phyloP scores from a whole-genome alignment of 2,888 invertebrate species.

The Nemurella pictetii region DNA sequence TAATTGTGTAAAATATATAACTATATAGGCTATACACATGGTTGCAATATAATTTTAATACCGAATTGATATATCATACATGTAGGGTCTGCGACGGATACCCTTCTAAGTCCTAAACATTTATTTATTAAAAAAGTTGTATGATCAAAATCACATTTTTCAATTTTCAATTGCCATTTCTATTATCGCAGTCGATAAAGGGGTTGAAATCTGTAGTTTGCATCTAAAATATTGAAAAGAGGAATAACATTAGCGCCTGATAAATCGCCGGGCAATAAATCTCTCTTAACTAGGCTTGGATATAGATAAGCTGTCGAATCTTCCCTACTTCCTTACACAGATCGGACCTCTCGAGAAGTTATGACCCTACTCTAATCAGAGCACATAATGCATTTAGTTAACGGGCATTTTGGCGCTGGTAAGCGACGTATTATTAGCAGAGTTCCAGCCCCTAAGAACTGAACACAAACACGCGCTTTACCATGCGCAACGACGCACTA shows the following conservation, averaged over 20 bases:
- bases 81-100: too few relatives aligned
- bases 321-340: constrained; percentile 20
- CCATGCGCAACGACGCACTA: background rate
- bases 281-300: constrained; percentile 5
- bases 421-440: background rate
- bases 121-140: background rate
- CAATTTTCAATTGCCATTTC: background rate
- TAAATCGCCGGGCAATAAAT: constrained; percentile 6
- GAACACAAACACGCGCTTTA: too few relatives aligned
- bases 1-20: background rate
- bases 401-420: background rate
- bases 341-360: background rate
- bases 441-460: too few relatives aligned
- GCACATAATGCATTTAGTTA: background rate
- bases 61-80: too few relatives aligned
- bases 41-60: too few relatives aligned
- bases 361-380: constrained; percentile 16
- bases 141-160: background rate
- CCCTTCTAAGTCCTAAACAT: background rate
- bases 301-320: constrained; percentile 23
- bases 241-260: constrained; percentile 25
- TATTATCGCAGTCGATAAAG: background rate
- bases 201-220: background rate
- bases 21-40: too few relatives aligned
- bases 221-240: constrained; percentile 20